phyloP scores from a whole-genome alignment of 2,113 vertebrate genomes.

The Hucho hucho region DNA sequence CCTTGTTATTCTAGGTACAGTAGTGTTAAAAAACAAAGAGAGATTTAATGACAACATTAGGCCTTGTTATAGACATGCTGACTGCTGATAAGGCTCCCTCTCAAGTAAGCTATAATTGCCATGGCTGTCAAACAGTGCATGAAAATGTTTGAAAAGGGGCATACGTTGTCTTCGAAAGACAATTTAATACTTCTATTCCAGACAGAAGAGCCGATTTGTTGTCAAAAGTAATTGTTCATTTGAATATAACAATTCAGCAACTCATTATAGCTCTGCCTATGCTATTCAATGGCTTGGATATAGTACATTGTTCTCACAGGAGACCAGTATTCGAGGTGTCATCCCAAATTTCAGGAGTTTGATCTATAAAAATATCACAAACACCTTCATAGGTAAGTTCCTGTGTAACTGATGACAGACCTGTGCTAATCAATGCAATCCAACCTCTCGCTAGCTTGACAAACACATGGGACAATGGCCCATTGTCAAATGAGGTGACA shows the following conservation, averaged over 20 bases:
- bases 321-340: not conserved
- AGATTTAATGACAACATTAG: not conserved
- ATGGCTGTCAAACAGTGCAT: conserved; percentile 38
- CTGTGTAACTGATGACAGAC: conserved; percentile 37
- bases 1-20: not conserved
- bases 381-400: conserved; percentile 14
- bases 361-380: not conserved
- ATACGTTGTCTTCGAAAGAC: conserved; percentile 45
- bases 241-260: conserved; percentile 26
- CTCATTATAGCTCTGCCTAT: conserved; percentile 14
- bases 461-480: conserved; percentile 24
- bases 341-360: not conserved
- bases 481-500: conserved; percentile 47
- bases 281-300: not conserved
- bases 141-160: conserved; percentile 15
- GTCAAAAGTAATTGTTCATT: conserved; percentile 41
- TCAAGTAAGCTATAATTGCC: conserved; percentile 48
- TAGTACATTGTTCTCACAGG: not conserved
- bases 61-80: not conserved
- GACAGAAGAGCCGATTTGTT: conserved; percentile 46
- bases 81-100: not conserved
- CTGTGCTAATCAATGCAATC: conserved; percentile 41
- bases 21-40: not conserved
- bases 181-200: conserved; percentile 30
- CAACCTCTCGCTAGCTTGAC: conserved; percentile 18